Percentiles rank a stretch among this genome's conserved stretches.
Conservation (phyloP, 2,888 invertebrate genomes). For the Cephus nigrinus region DNA sequence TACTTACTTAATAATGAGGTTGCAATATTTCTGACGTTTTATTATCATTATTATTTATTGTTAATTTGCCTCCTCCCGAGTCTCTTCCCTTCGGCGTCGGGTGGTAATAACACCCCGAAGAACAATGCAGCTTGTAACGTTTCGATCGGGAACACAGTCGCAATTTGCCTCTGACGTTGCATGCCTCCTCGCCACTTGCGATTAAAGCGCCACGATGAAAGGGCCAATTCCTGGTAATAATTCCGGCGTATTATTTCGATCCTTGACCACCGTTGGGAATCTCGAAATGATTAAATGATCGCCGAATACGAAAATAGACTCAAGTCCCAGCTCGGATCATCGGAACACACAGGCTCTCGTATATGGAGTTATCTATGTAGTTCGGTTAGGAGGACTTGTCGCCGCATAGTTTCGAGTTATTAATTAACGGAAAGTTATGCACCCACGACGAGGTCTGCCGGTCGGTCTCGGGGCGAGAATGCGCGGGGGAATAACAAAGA, state of each 20-base stretch:
- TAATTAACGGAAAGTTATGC: constrained; percentile 40
- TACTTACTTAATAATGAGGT: constrained; percentile 54
- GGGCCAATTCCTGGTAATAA: constrained; percentile 28
- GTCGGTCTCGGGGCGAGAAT: constrained; percentile 17
- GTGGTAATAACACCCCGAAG: constrained; percentile 42
- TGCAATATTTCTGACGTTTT: constrained; percentile 46
- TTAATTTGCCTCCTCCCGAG: constrained; percentile 39
- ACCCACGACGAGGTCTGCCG: neutral
- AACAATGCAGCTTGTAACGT: constrained; percentile 35
- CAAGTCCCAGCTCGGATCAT: neutral
- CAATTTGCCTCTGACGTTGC: constrained; percentile 32
- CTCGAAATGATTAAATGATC: neutral
- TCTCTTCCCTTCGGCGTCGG: constrained; percentile 12
- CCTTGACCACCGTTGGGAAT: neutral
- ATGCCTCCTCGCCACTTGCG: constrained; percentile 11
- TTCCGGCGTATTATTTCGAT: constrained; percentile 13
- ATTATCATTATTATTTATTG: constrained; percentile 56
- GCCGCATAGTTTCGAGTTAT: constrained; percentile 35
- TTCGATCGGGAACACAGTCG: constrained; percentile 14
- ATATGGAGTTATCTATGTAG: neutral
- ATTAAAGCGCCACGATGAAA: constrained; percentile 10
- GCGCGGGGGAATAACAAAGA: constrained; percentile 28
- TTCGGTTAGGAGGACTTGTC: constrained; percentile 9
- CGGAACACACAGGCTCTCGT: neutral
- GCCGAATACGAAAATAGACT: neutral